Evolutionary conservation across 2,797 vertebrate species (phyloP).

Genomic region (Graptemys geographica): DNA sequence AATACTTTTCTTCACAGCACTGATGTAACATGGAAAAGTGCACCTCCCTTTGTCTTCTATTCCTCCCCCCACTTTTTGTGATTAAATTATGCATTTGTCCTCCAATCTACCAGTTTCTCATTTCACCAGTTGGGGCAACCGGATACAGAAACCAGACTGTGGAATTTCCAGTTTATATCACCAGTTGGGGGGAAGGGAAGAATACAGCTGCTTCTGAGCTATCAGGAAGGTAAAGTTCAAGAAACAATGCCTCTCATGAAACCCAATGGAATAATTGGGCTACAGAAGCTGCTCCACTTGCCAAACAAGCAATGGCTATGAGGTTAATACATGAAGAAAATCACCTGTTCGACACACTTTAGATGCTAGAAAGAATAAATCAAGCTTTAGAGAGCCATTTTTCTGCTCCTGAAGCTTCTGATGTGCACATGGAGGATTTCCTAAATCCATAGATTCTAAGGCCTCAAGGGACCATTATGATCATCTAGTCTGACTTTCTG

Average conservation of each 20-base stretch:
- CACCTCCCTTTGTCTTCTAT: not conserved
- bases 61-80: not conserved
- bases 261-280: not conserved
- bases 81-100: not conserved
- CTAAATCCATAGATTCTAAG: too few species aligned
- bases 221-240: not conserved
- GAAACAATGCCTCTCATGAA: not conserved
- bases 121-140: not conserved
- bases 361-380: too few species aligned
- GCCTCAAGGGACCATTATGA: too few species aligned
- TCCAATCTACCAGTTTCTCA: fast-evolving
- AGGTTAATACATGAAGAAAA: not conserved
- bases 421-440: too few species aligned
- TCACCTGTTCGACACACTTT: too few species aligned
- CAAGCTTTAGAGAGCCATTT: too few species aligned
- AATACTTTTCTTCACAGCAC: fast-evolving
- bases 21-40: not conserved
- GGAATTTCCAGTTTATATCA: not conserved
- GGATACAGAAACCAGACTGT: not conserved
- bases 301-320: not conserved
- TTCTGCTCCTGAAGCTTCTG: too few species aligned
- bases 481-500: too few species aligned
- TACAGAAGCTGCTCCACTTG: not conserved
- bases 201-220: not conserved
- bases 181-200: not conserved